Percentiles rank a stretch among this genome's conserved stretches.
These are phyloP conservation scores for Gymnocypris eckloni DNA, from an alignment of 2,797 vertebrate genomes.

Conservation along the genomic window DNA sequence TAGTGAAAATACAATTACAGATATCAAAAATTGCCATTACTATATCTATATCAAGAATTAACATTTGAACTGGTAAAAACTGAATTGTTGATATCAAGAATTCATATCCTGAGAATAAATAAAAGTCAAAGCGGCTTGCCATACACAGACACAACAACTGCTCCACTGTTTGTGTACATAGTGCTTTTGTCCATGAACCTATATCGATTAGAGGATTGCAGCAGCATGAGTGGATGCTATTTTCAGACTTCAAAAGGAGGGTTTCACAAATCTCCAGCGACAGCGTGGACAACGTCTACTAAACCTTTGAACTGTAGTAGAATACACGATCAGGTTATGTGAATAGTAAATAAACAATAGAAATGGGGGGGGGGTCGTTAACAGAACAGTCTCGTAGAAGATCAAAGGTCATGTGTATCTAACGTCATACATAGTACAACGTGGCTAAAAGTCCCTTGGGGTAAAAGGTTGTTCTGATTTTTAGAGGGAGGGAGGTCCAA, in stretches of 20 bases:
- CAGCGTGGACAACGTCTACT: neutral
- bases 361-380: too few relatives aligned
- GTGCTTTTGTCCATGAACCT: neutral
- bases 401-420: neutral
- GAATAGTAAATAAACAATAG: constrained; percentile 9
- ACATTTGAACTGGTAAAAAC: too few relatives aligned
- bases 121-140: too few relatives aligned
- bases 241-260: neutral
- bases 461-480: neutral
- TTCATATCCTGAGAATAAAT: too few relatives aligned
- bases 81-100: too few relatives aligned
- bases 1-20: too few relatives aligned
- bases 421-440: neutral
- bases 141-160: neutral
- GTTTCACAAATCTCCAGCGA: neutral
- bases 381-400: neutral
- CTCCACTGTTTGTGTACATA: neutral
- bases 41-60: too few relatives aligned
- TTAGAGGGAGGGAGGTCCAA: neutral
- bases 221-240: neutral
- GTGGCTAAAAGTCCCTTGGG: neutral
- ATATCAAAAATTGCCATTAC: too few relatives aligned
- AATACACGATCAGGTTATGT: constrained; percentile 1
- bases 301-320: neutral
- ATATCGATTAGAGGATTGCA: neutral